Base-by-base conservation (phyloP, 2,797 vertebrate genomes). In the Basileuterus tristriatus region DNA sequence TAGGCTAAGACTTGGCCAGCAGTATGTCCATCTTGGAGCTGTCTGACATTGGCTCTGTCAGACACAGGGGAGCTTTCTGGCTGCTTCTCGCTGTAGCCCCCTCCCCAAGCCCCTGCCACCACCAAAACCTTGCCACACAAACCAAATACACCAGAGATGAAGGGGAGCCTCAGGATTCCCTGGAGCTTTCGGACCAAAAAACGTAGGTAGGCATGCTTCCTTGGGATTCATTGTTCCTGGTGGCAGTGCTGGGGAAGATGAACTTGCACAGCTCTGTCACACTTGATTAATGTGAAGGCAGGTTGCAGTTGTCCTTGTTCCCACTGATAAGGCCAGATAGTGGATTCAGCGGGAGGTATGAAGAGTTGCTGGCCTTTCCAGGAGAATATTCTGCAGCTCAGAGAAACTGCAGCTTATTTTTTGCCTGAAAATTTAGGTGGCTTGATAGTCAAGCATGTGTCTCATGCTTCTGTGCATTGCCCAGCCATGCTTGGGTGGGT, bases 121-220 rank as follows among this genome's bases (percentile, higher is more conserved):
- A 22, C 20, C 41, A 43, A 60, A 71, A 47, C 23, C 17, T 79
- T 60, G 62, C 20, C 26, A 6, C 8, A 8, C n/a, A 62, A 85
- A 37, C 29, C 12, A 13, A n/a, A 49, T 34, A 14, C 10, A 30
- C 12, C 23, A 20, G 39, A 56, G 15, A 10, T 23, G 5, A 34
- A 29, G 34, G 22, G 47, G 13, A 53, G 15, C 29, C 44, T 15
- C 53, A 3, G 2, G 15, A 17, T 44, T 44, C 24, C 32, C 30
- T 18, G 23, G 23, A 55, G 22, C 12, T 30, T 30, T 79, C 60
- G 39, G 53, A 16, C 8, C 23, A 12, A 27, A 41, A 49, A 32
- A 32, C 5, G 6, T 8, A 17, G 34, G 4, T 6, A 14, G 58
- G 21, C 23, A 6, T 0, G 0, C 8, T 30, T 44, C 5, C 7